Conservation (phyloP, 2,888 invertebrate genomes). For the Eupithecia vulgata region DNA sequence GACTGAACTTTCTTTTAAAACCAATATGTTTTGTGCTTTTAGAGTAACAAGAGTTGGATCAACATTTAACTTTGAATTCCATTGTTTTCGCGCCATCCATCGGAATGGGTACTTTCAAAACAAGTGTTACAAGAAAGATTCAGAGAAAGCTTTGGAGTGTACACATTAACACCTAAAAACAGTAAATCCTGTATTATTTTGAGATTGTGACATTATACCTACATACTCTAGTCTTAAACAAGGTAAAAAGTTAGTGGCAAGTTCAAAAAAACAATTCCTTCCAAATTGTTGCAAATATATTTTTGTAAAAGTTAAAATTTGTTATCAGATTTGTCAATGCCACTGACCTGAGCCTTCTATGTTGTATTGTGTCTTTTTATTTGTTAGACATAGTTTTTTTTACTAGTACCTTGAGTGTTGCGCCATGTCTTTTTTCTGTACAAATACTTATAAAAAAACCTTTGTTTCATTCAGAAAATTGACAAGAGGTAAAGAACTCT, state of each 20-base stretch:
- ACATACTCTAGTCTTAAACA: slow-evolving; percentile 55
- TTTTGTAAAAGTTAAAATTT: slow-evolving; percentile 3
- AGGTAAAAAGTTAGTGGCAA: slow-evolving; percentile 33
- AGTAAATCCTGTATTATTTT: slow-evolving; percentile 33
- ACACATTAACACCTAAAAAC: not conserved
- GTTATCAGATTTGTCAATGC: not conserved
- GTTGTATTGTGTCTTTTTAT: slow-evolving; percentile 16
- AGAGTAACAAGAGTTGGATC: not conserved
- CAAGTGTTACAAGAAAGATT: not conserved
- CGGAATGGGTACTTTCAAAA: not conserved
- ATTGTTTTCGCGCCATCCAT: not conserved
- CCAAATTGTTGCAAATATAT: slow-evolving; percentile 9
- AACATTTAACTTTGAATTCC: not conserved
- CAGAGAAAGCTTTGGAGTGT: not conserved
- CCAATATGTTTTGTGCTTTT: not conserved
- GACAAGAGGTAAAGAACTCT: not conserved
- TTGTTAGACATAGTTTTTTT: slow-evolving; percentile 13
- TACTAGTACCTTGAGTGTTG: slow-evolving; percentile 4
- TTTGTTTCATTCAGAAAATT: not conserved
- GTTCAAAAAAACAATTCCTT: slow-evolving; percentile 8
- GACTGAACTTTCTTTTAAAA: slow-evolving; percentile 4
- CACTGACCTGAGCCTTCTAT: slow-evolving; percentile 14
- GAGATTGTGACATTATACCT: slow-evolving; percentile 47
- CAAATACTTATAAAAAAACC: not conserved
- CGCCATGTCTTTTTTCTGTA: not conserved